phyloP scores from a whole-genome alignment of 2,113 vertebrate species.

The Cariama cristata region DNA sequence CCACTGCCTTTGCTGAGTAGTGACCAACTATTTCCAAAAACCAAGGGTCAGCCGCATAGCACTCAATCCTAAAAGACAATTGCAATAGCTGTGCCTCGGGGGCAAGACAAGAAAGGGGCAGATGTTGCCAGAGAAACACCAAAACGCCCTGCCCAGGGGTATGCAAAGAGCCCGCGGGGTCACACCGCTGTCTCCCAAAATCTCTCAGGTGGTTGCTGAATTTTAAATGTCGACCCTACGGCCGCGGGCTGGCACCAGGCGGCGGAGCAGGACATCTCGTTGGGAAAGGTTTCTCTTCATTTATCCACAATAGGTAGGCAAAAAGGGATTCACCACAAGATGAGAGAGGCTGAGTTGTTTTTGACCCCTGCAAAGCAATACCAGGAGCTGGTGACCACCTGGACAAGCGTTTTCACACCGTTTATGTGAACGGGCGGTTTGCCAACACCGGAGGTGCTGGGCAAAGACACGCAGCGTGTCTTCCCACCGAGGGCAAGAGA shows the following conservation, averaged over 20 bases:
- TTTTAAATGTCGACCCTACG: neutral
- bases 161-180: neutral
- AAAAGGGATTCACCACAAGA: neutral
- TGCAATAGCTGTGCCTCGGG: neutral
- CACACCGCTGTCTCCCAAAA: neutral
- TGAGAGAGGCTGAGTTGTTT: neutral
- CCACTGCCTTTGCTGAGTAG: neutral
- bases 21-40: neutral
- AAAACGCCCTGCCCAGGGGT: neutral
- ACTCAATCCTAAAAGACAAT: neutral
- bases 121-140: neutral
- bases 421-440: neutral
- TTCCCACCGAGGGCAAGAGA: too few relatives aligned
- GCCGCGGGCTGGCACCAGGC: neutral
- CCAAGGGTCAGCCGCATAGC: too few relatives aligned
- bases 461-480: too few relatives aligned
- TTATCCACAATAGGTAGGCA: neutral
- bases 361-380: neutral
- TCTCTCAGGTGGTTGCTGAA: neutral
- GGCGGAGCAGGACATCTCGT: neutral
- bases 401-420: accelerated
- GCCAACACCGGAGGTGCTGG: neutral
- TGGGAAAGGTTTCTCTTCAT: neutral
- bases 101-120: neutral
- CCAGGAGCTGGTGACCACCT: too few relatives aligned